Evolutionary conservation across 2,797 vertebrate species (phyloP), one percentile per base, ranked within the genome.

Genomic region (Enoplosus armatus): DNA sequence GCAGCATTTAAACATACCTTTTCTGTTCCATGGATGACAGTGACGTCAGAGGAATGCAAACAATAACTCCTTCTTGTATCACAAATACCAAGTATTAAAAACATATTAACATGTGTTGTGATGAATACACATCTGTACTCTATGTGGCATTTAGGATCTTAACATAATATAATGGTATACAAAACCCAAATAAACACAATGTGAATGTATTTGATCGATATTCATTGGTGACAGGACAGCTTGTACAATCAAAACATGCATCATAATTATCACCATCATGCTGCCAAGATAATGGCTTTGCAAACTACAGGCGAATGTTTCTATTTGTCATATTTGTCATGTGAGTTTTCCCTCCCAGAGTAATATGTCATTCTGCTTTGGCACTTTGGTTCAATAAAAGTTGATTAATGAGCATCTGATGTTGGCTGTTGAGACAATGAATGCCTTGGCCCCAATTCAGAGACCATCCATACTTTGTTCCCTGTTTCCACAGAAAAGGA

Each of bases 281-380:
- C 64, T 78, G 88, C 77, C 68, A 67, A 54, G 45, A 80, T 87
- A 85, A 87, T 86, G 51, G 82, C 60, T 71, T 27, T 65, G 79
- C 68, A 87, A 83, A 85, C 78, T 75, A 78, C 65, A 35, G 56
- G 85, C 77, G 84, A 89, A 88, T 85, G 79, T 79, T 80, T 78
- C 26, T 67, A 80, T 86, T 85, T 77, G 72, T 91, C 87, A 86
- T 63, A 72, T 85, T 83, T 86, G 69, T 89, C 80, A 73, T 71
- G 79, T 65, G 64, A 75, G 77, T 80, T 90, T 87, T 75, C 80
- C 70, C 9, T 86, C 55, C 31, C 51, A 8, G 75, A 26, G 55
- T 68, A 74, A 90, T 88, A 63, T 48, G 78, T 92, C 79, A 84
- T 84, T 85, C 64, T 66, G 77, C 72, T 84, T 77, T 77, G 85